phyloP scores from a whole-genome alignment of 2,113 vertebrate genomes.

The Taxidea taxus region DNA sequence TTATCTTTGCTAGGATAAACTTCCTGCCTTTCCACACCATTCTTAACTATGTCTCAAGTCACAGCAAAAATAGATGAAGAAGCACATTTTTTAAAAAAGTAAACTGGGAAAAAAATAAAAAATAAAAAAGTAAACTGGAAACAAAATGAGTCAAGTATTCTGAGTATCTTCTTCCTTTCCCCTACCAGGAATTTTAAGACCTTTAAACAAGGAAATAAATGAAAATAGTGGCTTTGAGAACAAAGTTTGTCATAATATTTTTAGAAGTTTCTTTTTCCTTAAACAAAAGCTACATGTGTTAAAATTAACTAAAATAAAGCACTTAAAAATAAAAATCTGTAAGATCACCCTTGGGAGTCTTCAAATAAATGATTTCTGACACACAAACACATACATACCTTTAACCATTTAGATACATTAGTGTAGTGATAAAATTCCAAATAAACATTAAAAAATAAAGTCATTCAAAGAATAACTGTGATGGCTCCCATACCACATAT shows the following conservation, averaged over 20 bases:
- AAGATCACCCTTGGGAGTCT: background rate
- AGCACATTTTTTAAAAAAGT: background rate
- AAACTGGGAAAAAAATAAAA: conserved; percentile 5
- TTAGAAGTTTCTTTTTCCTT: background rate
- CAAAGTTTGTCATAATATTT: background rate
- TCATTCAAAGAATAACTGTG: background rate
- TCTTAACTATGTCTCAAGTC: background rate
- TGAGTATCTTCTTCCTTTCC: background rate
- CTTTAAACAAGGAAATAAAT: background rate
- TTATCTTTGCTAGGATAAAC: background rate
- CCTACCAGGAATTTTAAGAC: background rate
- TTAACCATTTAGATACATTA: background rate
- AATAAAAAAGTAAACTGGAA: background rate
- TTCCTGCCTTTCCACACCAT: background rate
- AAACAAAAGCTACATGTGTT: background rate
- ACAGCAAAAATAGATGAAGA: background rate
- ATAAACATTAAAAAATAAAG: background rate
- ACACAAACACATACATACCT: background rate
- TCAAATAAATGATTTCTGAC: background rate
- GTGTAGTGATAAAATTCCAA: background rate
- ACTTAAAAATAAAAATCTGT: conserved; percentile 19
- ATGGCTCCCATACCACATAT: background rate
- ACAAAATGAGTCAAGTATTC: background rate
- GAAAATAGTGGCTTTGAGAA: background rate
- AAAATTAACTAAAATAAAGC: background rate